These are phyloP conservation scores for Lasioglossum figueresi DNA, from an alignment of 2,888 invertebrate species.

Conservation along the genomic window DNA sequence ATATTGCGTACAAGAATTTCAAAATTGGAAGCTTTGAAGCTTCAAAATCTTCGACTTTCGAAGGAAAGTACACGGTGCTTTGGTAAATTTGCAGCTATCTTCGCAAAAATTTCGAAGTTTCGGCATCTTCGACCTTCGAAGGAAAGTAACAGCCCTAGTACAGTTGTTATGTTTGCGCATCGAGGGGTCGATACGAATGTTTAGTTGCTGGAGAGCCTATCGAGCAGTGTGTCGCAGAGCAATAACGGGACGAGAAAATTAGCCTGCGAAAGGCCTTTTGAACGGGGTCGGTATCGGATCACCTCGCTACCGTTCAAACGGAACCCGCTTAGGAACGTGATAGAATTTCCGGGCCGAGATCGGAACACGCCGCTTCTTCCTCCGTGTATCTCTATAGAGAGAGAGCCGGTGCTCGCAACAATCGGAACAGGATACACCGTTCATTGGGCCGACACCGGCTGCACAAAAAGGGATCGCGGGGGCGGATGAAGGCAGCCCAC, in stretches of 20 bases:
- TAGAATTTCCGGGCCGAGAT: slow-evolving; percentile 35
- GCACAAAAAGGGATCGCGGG: slow-evolving; percentile 1
- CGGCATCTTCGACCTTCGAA: no score
- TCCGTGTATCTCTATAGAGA: not conserved
- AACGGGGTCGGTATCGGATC: slow-evolving; percentile 4
- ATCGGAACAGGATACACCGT: slow-evolving; percentile 48
- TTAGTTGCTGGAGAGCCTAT: not conserved
- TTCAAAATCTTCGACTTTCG: no score
- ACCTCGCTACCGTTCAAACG: not conserved
- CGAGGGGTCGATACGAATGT: not conserved
- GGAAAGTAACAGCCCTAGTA: no score
- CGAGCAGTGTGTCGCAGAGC: not conserved
- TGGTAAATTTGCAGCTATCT: no score
- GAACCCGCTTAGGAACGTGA: slow-evolving; percentile 32
- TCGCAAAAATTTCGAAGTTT: no score
- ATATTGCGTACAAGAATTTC: no score
- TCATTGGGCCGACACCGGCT: slow-evolving; percentile 26
- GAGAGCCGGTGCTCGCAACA: slow-evolving; percentile 22
- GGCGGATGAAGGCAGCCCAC: not conserved
- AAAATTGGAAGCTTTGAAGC: no score
- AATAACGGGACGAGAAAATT: slow-evolving; percentile 11
- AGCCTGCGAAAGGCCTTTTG: not conserved
- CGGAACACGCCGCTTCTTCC: slow-evolving; percentile 7
- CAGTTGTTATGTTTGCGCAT: not conserved
- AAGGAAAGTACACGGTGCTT: no score